Conservation (phyloP, 2,888 invertebrate species). For the Vesta saturnalis region DNA sequence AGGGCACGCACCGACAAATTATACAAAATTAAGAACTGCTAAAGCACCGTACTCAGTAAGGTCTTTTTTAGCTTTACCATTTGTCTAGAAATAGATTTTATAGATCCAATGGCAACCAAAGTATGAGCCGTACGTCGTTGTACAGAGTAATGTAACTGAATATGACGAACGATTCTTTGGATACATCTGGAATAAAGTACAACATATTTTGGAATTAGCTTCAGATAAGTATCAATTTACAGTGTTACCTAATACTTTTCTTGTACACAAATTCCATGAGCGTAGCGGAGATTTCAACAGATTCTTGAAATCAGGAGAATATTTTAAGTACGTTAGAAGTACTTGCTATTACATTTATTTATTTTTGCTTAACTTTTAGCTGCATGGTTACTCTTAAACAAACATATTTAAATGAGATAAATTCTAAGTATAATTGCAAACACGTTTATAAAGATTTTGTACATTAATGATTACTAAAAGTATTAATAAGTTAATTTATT, state of each 20-base stretch:
- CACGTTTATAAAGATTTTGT: too few species aligned
- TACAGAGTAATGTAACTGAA: slow-evolving; percentile 75
- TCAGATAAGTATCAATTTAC: slow-evolving; percentile 74
- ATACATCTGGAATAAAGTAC: slow-evolving; percentile 97
- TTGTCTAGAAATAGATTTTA: neutral
- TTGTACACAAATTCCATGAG: slow-evolving; percentile 79
- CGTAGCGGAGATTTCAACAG: too few species aligned
- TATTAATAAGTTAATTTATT: too few species aligned
- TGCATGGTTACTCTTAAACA: too few species aligned
- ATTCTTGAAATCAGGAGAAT: too few species aligned
- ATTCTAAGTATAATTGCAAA: too few species aligned
- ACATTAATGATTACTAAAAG: too few species aligned
- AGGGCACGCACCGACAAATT: slow-evolving; percentile 89
- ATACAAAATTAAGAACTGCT: slow-evolving; percentile 80
- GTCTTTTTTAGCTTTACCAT: too few species aligned
- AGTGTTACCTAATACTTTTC: slow-evolving; percentile 88
- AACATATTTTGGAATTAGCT: slow-evolving; percentile 85
- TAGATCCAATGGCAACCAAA: slow-evolving; percentile 89
- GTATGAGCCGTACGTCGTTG: slow-evolving; percentile 91
- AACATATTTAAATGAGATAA: too few species aligned
- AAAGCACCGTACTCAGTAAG: slow-evolving; percentile 77
- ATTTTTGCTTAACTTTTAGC: too few species aligned
- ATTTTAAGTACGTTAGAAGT: too few species aligned
- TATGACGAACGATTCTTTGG: slow-evolving; percentile 91
- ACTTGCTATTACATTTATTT: too few species aligned